Percentiles rank a stretch among this genome's conserved stretches.
These are phyloP conservation scores for Chelidonichthys spinosus DNA, from an alignment of 2,797 vertebrate genomes.

Conservation along the genomic window DNA sequence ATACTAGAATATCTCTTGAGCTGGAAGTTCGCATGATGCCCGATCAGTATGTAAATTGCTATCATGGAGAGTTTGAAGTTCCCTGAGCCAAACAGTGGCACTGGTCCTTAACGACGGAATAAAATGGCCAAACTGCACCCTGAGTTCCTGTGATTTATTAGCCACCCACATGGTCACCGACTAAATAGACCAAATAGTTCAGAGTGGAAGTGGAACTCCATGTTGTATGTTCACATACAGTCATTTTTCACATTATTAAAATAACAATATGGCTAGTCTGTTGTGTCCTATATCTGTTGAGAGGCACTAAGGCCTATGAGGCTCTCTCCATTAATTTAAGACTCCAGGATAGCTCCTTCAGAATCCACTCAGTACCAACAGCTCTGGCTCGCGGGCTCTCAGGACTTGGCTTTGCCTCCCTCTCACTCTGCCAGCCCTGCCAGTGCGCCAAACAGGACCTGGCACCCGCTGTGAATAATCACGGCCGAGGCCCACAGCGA, in stretches of 20 bases:
- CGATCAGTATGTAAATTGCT: constrained; percentile 63
- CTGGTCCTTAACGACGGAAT: constrained; percentile 59
- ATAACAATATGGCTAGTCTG: constrained; percentile 8
- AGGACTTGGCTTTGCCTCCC: constrained; percentile 63
- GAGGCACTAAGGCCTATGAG: constrained; percentile 31
- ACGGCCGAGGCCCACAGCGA: constrained; percentile 67
- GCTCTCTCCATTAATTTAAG: constrained; percentile 59
- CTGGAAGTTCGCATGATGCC: constrained; percentile 41
- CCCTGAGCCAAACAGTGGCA: constrained; percentile 49
- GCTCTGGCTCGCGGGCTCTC: constrained; percentile 67
- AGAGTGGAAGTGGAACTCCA: constrained; percentile 1
- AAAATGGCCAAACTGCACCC: constrained; percentile 47
- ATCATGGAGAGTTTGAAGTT: constrained; percentile 48
- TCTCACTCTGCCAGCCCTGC: constrained; percentile 58
- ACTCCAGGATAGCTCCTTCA: constrained; percentile 60
- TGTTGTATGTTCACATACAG: constrained; percentile 8
- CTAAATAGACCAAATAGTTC: neutral
- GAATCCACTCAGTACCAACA: constrained; percentile 71
- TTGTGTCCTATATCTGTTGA: constrained; percentile 27
- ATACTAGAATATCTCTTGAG: constrained; percentile 54
- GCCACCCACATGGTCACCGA: constrained; percentile 58
- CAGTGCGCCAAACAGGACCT: constrained; percentile 71
- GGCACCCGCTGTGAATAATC: constrained; percentile 79
- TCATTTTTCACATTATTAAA: constrained; percentile 16
- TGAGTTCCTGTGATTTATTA: constrained; percentile 66